These are phyloP conservation scores for Zonitis immaculata DNA, from an alignment of 2,888 invertebrate species.

Conservation along the genomic window DNA sequence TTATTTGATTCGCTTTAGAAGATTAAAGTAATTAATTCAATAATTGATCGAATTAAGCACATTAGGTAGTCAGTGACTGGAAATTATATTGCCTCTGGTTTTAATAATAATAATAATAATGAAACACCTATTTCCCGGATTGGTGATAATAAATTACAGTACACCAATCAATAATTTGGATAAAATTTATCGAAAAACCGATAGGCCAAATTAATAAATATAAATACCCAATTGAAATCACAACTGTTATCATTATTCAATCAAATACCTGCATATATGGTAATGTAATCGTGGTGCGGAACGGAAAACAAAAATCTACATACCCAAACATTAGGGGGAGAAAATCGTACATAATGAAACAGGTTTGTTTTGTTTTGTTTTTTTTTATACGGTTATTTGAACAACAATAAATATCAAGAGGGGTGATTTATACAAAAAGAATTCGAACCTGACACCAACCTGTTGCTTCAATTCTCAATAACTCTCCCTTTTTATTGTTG, in stretches of 20 bases:
- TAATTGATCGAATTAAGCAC: too few species aligned
- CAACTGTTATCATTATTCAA: neutral
- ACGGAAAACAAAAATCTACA: neutral
- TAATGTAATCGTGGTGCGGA: neutral
- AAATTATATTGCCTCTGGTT: too few species aligned
- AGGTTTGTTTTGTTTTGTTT: too few species aligned
- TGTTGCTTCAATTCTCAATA: neutral
- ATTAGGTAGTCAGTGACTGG: too few species aligned
- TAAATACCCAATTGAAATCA: neutral
- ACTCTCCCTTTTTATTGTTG: neutral
- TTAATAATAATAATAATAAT: too few species aligned
- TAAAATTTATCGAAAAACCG: neutral
- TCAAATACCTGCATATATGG: neutral
- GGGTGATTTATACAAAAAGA: neutral
- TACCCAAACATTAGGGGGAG: neutral
- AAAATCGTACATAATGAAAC: neutral
- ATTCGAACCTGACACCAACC: neutral
- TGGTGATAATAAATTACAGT: neutral
- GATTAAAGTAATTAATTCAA: too few species aligned
- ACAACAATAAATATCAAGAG: neutral
- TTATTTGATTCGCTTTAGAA: too few species aligned
- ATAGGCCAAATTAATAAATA: neutral
- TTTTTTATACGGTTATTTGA: neutral
- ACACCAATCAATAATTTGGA: neutral
- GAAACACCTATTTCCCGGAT: too few species aligned